phyloP scores from a whole-genome alignment of 2,113 vertebrate species.

The Ictidomys tridecemlineatus region DNA sequence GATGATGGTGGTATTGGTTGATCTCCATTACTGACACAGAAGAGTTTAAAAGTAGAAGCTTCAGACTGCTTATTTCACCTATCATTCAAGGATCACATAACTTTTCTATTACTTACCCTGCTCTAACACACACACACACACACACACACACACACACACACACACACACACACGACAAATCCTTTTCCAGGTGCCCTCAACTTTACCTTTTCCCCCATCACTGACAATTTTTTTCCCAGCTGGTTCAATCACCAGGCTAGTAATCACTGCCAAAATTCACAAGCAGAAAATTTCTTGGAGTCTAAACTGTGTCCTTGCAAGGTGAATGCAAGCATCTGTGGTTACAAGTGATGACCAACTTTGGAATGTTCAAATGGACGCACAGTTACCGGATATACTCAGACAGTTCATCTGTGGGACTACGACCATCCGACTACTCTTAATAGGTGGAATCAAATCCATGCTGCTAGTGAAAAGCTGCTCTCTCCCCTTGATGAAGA shows the following conservation, averaged over 20 bases:
- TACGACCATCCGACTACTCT: not conserved
- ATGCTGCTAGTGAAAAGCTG: constrained; percentile 58
- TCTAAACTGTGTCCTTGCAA: constrained; percentile 75
- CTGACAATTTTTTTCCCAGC: constrained; percentile 21
- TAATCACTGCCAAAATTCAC: constrained; percentile 71
- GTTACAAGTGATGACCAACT: constrained; percentile 53
- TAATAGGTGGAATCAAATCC: not conserved
- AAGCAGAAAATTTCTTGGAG: constrained; percentile 70
- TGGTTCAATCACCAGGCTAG: constrained; percentile 17
- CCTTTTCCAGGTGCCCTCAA: not conserved
- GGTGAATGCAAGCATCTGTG: constrained; percentile 44
- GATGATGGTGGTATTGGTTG: not conserved
- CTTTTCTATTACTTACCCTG: not conserved
- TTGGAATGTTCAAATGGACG: constrained; percentile 63
- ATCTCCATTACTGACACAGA: not conserved
- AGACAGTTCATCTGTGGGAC: constrained; percentile 51
- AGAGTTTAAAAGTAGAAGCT: not conserved
- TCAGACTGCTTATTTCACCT: not conserved
- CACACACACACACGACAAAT: not conserved
- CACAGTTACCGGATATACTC: constrained; percentile 58
- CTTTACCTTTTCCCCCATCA: not conserved
- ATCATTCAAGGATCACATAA: not conserved
- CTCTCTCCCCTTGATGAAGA: not conserved
- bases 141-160: not conserved
- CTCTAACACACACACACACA: fast-evolving